phyloP scores from a whole-genome alignment of 2,797 vertebrate genomes.

The Bradypodion pumilum region DNA sequence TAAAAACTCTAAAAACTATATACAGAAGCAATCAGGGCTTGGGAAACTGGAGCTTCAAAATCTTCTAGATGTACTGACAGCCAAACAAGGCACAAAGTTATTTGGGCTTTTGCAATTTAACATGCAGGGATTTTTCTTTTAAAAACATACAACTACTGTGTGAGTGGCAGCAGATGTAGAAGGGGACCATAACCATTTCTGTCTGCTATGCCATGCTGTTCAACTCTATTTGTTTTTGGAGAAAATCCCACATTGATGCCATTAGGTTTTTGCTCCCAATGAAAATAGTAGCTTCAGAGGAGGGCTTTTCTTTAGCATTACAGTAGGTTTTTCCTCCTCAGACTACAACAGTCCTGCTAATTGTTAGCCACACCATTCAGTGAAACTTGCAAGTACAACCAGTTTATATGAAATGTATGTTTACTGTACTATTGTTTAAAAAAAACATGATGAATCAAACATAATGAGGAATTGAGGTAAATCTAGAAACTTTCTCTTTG shows the following conservation, averaged over 20 bases:
- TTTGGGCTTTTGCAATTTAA: background rate
- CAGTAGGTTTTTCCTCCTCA: background rate
- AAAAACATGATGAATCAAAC: background rate
- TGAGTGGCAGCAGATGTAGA: too few species aligned
- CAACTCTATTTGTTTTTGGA: background rate
- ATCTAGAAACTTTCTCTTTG: background rate
- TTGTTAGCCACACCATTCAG: background rate
- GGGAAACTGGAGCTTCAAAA: background rate
- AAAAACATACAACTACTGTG: too few species aligned
- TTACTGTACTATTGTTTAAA: background rate
- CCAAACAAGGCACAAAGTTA: background rate
- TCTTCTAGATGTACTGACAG: background rate
- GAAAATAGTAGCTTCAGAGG: background rate
- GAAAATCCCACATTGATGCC: background rate
- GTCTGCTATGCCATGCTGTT: background rate
- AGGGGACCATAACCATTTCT: background rate
- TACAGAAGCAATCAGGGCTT: too few species aligned
- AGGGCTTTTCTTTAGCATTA: background rate
- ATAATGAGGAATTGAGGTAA: background rate
- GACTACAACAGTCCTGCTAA: background rate
- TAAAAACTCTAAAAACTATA: too few species aligned
- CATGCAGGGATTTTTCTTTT: background rate
- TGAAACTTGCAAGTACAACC: background rate
- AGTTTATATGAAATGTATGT: background rate
- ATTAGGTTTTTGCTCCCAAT: background rate